Evolutionary conservation across 2,888 invertebrate species (phyloP).

Genomic region (Lithophane leautieri): DNA sequence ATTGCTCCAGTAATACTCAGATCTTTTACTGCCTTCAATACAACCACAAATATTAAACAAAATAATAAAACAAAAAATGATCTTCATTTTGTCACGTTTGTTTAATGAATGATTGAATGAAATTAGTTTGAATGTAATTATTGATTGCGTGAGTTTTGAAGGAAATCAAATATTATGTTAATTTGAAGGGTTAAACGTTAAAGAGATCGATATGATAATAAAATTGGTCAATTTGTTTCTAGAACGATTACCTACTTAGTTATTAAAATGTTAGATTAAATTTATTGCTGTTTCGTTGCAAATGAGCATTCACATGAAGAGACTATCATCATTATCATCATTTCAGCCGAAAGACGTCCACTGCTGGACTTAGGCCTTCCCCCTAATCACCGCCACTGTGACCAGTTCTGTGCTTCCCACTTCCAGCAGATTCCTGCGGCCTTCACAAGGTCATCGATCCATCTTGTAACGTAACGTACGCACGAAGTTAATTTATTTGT

Average conservation of each 20-base stretch:
- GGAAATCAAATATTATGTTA: constrained; percentile 29
- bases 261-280: constrained; percentile 9
- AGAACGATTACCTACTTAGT: not conserved
- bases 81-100: constrained; percentile 24
- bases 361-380: too few relatives aligned
- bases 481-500: too few relatives aligned
- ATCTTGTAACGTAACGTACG: too few relatives aligned
- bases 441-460: too few relatives aligned
- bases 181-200: not conserved
- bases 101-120: not conserved
- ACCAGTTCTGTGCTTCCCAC: too few relatives aligned
- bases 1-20: not conserved
- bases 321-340: not conserved
- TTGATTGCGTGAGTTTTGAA: constrained; percentile 30
- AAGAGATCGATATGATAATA: constrained; percentile 9
- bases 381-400: too few relatives aligned
- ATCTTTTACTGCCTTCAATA: not conserved
- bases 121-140: not conserved
- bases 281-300: constrained; percentile 11
- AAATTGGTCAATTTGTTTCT: constrained; percentile 14
- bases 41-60: constrained; percentile 19
- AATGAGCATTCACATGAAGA: not conserved
- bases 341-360: too few relatives aligned
- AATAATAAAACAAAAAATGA: constrained; percentile 25
- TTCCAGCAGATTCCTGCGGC: too few relatives aligned